Base-by-base conservation (phyloP, 2,888 invertebrate genomes). In the Macaria liturata region DNA sequence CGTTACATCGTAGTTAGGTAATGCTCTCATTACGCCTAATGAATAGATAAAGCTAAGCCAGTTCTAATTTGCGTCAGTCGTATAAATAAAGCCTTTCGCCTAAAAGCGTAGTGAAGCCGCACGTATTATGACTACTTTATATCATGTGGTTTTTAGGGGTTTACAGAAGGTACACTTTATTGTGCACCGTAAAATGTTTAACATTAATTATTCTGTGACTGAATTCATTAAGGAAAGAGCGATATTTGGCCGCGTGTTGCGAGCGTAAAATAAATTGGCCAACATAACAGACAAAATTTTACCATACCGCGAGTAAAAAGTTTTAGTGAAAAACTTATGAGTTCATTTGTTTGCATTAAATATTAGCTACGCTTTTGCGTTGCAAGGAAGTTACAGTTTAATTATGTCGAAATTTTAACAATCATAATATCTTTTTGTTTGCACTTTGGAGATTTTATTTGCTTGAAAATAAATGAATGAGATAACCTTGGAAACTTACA, bases 151-250 rank as follows among this genome's bases (percentile, higher is more conserved):
- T 55, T 59, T 55, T 52, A 60, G 52, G 52, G 52, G 55, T 46
- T 53, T 56, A 49, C 43, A 56, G 53, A 54, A 60, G 53, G 56
- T 56, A 56, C 57, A 45, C 59, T 66, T 66, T 68, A 68, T 61
- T 61, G 61, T 57, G 49, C 59, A 59, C 61, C 55, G 62, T 67
- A 68, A 68, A 68, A 64, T 55, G 67, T 63, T 65, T 66, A 64
- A 64, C 64, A 58, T 64, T 67, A 67, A 65, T 68, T 61, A 67
- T 61, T 64, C 65, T 49, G 62, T 57, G 59, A 57, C 64, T 64
- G 65, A 61, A 61, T 67, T 67, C 65, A 62, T 67, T 65, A 61
- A 43, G 57, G 50, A 49, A 42, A 65, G 59, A 55, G 63, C 54
- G 46, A 55, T 30, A 40, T 57, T n/a, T 30, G 39, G 32, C 49